Base-by-base conservation (phyloP, 2,797 vertebrate species). In the Coregonus ussuriensis region DNA sequence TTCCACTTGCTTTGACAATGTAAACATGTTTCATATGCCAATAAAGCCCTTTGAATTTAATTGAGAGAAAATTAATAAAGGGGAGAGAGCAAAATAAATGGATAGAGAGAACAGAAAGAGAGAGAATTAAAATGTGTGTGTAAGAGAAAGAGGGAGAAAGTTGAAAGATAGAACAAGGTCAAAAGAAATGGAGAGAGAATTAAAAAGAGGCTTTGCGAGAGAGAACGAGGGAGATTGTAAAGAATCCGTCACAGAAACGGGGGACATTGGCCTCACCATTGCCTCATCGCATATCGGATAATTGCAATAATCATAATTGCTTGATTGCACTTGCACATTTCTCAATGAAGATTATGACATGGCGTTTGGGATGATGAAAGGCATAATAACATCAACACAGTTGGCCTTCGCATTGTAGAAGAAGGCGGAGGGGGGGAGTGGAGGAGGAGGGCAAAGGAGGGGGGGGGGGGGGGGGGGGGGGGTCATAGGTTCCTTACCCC, bases 351-450 rank as follows among this genome's bases (percentile, higher is more conserved):
- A 91, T 89, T 85, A 87, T 81, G 89, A 90, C 87, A 84, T 79
- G 0, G 74, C 74, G 81, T 81, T 85, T 76, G 88, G 89, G n/a
- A 37, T 41, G 72, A 93, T 91, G 87, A 92, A 93, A 92, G 90
- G 81, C 81, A 51, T 59, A 88, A 84, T 83, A 91, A 88, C 86
- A 89, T 93, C 91, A 92, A 91, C 91, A 91, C 72, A 86, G 87
- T 86, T 88, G 87, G 90, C 88, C 86, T 92, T 87, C n/a, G 88
- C 83, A 91, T 93, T 92, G 91, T 93, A 84, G 88, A 78, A 80
- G 79, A 79, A 79, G 83, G 85, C 16, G 72, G 78, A 29, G 74
- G 56, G 77, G 75, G 69, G 70, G 18, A 25, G 73, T 65, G 74
- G 65, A 79, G 11, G 53, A 0, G n/a, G 14, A 74, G 29, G 81